Base-by-base conservation (phyloP, 2,888 invertebrate genomes). In the Palloptera scutellata region DNA sequence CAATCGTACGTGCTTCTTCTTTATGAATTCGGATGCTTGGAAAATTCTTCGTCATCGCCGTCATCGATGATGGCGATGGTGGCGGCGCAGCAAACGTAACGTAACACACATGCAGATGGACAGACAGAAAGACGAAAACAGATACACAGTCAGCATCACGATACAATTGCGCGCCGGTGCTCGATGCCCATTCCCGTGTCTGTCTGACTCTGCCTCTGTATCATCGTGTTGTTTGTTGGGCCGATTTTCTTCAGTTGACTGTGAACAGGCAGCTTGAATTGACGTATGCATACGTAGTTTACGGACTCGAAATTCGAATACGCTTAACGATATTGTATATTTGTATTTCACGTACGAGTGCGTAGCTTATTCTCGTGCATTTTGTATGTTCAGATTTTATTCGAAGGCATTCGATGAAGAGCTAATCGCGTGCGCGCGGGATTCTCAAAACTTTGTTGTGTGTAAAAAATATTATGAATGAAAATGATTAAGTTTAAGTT, bases 211-310 rank as follows among this genome's bases (percentile, higher is more conserved):
- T 69, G 73, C 71, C 69, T 68, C 59, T 67, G 67, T 65, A 64
- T 65, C 64, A 64, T 71, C 70, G 63, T 66, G 65, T 64, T 53
- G 52, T 53, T 65, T 64, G 70, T 52, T 70, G 67, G 61, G 69
- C 67, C 73, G 70, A 71, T 72, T 76, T 72, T 69, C 70, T 71
- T 78, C 77, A 83, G 83, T 83, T 82, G 83, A 78, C 79, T 82
- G 78, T 79, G 80, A 81, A 83, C 82, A 80, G 78, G 79, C 82
- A 80, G 78, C 77, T 76, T 79, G 83, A 79, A 77, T 79, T 79
- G 82, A 82, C 79, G 81, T 77, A 64, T 70, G 72, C 64, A 68
- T 70, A 71, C 70, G 72, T 68, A 15, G 30, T 64, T 12, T 40
- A 15, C 48, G 48, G 15, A 62, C 55, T 66, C 61, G 42, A 17